Conservation (phyloP, 2,888 invertebrate species). For the Saturnia japonica region DNA sequence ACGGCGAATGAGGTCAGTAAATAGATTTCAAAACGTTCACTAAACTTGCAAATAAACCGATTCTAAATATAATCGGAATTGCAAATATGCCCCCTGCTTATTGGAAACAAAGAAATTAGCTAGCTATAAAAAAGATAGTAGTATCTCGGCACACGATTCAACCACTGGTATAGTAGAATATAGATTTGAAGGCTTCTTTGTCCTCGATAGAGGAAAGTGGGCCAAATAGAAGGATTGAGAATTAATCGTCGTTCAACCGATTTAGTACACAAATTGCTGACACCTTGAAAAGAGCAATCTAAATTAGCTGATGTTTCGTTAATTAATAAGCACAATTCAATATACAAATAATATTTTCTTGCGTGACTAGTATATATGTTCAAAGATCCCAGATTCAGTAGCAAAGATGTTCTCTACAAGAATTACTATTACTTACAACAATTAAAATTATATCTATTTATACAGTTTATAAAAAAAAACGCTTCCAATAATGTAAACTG, state of each 20-base stretch:
- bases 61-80: slow-evolving; percentile 17
- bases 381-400: no score
- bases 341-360: no score
- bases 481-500: no score
- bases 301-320: neutral
- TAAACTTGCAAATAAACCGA: slow-evolving; percentile 8
- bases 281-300: neutral
- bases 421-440: no score
- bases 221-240: neutral
- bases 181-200: neutral
- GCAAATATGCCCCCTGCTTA: slow-evolving; percentile 8
- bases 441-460: no score
- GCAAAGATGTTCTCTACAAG: no score
- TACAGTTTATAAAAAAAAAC: no score
- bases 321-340: neutral
- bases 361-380: no score
- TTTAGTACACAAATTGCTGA: neutral
- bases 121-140: slow-evolving; percentile 5
- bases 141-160: slow-evolving; percentile 7
- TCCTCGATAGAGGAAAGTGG: neutral
- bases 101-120: slow-evolving; percentile 17
- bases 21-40: slow-evolving; percentile 10
- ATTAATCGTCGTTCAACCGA: neutral
- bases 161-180: slow-evolving; percentile 15
- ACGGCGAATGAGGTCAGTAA: slow-evolving; percentile 15